phyloP scores from a whole-genome alignment of 2,888 invertebrate genomes.

The Eristalis arbustorum region DNA sequence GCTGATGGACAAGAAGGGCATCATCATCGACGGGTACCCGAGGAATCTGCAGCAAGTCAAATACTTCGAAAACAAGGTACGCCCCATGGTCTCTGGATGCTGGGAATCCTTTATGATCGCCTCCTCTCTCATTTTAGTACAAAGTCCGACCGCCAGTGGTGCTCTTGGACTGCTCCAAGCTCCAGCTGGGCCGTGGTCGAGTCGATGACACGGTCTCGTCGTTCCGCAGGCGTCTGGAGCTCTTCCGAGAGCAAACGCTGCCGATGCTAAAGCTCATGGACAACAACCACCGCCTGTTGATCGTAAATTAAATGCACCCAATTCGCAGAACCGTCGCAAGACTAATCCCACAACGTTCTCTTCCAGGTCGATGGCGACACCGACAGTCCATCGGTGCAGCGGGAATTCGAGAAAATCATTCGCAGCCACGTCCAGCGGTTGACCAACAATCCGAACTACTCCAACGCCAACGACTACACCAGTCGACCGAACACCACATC shows the following conservation, averaged over 20 bases:
- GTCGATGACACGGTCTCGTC: constrained; percentile 93
- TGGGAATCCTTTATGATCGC: background rate
- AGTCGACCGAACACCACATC: constrained; percentile 68
- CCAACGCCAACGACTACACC: constrained; percentile 41
- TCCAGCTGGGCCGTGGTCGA: constrained; percentile 91
- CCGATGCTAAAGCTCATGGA: constrained; percentile 94
- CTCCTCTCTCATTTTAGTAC: constrained; percentile 82
- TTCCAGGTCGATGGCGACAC: constrained; percentile 92
- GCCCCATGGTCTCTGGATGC: constrained; percentile 20
- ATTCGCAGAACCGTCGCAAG: background rate
- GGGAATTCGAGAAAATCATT: constrained; percentile 87
- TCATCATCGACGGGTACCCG: constrained; percentile 97
- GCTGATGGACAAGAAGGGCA: constrained; percentile 85
- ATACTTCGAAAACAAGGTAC: constrained; percentile 93
- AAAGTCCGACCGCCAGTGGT: constrained; percentile 89
- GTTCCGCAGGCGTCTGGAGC: constrained; percentile 89
- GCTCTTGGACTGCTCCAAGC: constrained; percentile 93
- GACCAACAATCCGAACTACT: constrained; percentile 73
- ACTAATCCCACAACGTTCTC: background rate
- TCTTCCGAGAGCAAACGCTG: constrained; percentile 92
- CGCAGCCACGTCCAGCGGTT: constrained; percentile 86
- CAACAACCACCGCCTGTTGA: constrained; percentile 89
- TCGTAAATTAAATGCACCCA: constrained; percentile 85
- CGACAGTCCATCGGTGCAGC: constrained; percentile 88
- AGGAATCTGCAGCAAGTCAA: constrained; percentile 93